These are phyloP conservation scores for Muntiacus reevesi DNA, from an alignment of 2,113 vertebrate genomes.

Conservation along the genomic window DNA sequence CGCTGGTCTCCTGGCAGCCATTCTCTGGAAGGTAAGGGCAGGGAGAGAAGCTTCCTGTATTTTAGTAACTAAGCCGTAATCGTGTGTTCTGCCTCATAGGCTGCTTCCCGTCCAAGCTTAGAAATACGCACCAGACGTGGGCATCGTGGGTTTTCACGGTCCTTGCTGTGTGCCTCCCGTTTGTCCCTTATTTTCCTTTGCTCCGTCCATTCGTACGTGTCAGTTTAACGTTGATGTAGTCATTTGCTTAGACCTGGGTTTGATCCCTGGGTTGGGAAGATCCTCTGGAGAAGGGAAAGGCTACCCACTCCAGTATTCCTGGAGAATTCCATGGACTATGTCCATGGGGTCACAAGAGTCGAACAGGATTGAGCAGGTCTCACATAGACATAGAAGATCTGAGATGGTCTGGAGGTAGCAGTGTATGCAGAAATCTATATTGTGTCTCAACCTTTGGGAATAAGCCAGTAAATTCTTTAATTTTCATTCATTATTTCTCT, in stretches of 20 bases:
- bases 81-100: not conserved
- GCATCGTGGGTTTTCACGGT: not conserved
- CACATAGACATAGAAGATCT: not conserved
- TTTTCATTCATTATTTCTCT: not conserved
- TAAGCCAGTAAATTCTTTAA: not conserved
- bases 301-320: not conserved
- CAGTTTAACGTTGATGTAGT: not conserved
- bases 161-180: not conserved
- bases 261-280: not conserved
- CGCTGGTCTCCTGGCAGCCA: not conserved
- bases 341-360: not conserved
- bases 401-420: not conserved
- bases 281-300: not conserved
- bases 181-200: not conserved
- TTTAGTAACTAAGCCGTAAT: not conserved
- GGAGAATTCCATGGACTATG: not conserved
- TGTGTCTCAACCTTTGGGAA: not conserved
- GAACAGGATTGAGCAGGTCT: not conserved
- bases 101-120: not conserved
- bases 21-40: not conserved
- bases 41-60: not conserved
- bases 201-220: not conserved
- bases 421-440: not conserved
- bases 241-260: not conserved
- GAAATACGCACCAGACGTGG: rapidly evolving